Conservation (phyloP, 2,888 invertebrate genomes). For the Spilosoma lubricipeda region DNA sequence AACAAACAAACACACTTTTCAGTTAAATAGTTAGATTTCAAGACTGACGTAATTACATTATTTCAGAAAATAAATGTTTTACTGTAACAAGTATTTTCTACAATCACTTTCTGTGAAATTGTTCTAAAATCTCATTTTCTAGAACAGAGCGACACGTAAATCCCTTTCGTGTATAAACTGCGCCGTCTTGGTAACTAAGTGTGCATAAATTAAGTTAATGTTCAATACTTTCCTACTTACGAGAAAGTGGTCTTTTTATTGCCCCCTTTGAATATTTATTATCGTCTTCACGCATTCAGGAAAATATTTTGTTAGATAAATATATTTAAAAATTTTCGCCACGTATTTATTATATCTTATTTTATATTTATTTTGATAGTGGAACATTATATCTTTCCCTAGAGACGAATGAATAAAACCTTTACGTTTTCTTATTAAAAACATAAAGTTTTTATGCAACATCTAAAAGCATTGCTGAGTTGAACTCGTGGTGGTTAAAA, state of each 20-base stretch:
- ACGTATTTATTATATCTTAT: conserved; percentile 27
- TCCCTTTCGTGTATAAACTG: conserved; percentile 70
- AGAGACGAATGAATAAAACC: conserved; percentile 54
- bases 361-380: conserved; percentile 26
- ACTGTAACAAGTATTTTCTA: conserved; percentile 44
- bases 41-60: not conserved
- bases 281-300: conserved; percentile 70
- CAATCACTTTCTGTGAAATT: conserved; percentile 29
- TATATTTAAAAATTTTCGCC: conserved; percentile 54
- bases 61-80: not conserved
- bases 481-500: conserved; percentile 47
- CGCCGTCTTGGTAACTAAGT: conserved; percentile 77
- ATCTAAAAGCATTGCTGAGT: conserved; percentile 50
- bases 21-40: conserved; percentile 17
- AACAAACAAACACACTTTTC: too few relatives aligned
- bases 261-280: conserved; percentile 80
- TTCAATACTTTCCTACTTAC: conserved; percentile 84
- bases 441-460: conserved; percentile 62
- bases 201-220: conserved; percentile 85
- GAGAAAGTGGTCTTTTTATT: conserved; percentile 82
- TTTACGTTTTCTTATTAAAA: conserved; percentile 62
- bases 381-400: conserved; percentile 21
- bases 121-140: conserved; percentile 69
- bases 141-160: conserved; percentile 68
- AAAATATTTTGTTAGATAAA: conserved; percentile 60